Evolutionary conservation across 2,797 vertebrate species (phyloP), one percentile per base, ranked within the genome.

Genomic region (Eospalax fontanierii): DNA sequence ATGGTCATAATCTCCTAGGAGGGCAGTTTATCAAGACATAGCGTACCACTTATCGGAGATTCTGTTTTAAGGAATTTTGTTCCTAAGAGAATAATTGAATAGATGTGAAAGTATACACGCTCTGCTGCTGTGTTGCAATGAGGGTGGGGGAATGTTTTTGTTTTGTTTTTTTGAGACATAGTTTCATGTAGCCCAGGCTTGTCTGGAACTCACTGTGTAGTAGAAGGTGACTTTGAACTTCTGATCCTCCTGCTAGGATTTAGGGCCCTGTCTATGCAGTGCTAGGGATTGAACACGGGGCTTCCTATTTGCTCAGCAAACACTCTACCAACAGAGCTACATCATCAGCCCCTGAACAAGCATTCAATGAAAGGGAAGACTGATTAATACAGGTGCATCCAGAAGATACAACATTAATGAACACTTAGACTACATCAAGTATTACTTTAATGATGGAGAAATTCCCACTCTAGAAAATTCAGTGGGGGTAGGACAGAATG

Each of bases 1-100:
- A 50, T 50, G 61, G 61, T 61, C 68, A 82, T 30, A 46, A 43
- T 35, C 61, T 76, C 89, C 46, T 83, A 35, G 40, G n/a, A 86
- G 57, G 50, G 40, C 16, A 74, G 33, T 35, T n/a, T 40, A 73
- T 33, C 66, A 68, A 54, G 35, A 87, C 2, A 3, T 50, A 75
- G 65, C n/a, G 57, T 1, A 71, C 7, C 35, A 82, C 66, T 86
- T 57, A 93, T 6, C 30, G 87, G 35, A 87, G 54, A 90, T 84
- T 74, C 12, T 38, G 57, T 87, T 80, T 82, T 22, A 92, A 74
- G n/a, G 28, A 73, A 85, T 70, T 61, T 68, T 92, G 35, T 73
- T 71, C 59, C 40, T 70, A 46, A 94, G 59, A 40, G 76, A 61
- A 88, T 96, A 81, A 80, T 80, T 30, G 63, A n/a, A 79, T 40